Conservation (phyloP, 2,888 invertebrate genomes). For the Cryptus armator region DNA sequence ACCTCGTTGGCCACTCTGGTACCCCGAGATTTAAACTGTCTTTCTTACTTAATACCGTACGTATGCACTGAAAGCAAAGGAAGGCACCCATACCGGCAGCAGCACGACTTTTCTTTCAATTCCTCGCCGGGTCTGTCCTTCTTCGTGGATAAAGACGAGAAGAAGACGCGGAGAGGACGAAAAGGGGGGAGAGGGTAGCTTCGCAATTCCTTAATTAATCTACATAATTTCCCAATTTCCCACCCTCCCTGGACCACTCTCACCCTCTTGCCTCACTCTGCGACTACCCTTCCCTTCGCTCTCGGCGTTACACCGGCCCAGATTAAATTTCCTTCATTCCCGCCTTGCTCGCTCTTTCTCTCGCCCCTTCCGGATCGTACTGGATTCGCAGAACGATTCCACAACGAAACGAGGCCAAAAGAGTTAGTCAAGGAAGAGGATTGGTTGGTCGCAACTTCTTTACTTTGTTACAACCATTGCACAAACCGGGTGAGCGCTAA, state of each 20-base stretch:
- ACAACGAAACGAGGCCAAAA: conserved; percentile 39
- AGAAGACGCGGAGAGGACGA: conserved; percentile 41
- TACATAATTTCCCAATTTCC: conserved; percentile 77
- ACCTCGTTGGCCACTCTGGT: conserved; percentile 26
- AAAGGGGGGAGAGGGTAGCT: conserved; percentile 51
- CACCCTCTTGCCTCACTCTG: conserved; percentile 66
- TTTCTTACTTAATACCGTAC: conserved; percentile 37
- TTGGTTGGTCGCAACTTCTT: neutral
- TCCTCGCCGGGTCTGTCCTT: conserved; percentile 53
- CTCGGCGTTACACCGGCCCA: conserved; percentile 73
- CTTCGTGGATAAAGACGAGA: conserved; percentile 43
- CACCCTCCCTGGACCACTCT: conserved; percentile 66
- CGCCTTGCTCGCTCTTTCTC: conserved; percentile 12
- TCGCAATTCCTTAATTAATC: conserved; percentile 77
- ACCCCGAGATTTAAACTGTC: conserved; percentile 30
- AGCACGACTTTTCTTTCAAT: conserved; percentile 48
- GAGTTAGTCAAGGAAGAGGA: conserved; percentile 30
- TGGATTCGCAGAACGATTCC: conserved; percentile 56
- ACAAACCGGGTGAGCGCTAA: neutral
- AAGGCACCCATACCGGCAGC: neutral
- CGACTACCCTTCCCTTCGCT: conserved; percentile 29
- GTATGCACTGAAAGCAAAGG: conserved; percentile 42
- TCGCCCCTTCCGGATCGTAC: conserved; percentile 39
- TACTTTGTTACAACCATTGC: conserved; percentile 5
- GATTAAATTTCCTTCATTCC: conserved; percentile 74